These are phyloP conservation scores for Euclidia mi DNA, from an alignment of 2,888 invertebrate species.

Conservation along the genomic window DNA sequence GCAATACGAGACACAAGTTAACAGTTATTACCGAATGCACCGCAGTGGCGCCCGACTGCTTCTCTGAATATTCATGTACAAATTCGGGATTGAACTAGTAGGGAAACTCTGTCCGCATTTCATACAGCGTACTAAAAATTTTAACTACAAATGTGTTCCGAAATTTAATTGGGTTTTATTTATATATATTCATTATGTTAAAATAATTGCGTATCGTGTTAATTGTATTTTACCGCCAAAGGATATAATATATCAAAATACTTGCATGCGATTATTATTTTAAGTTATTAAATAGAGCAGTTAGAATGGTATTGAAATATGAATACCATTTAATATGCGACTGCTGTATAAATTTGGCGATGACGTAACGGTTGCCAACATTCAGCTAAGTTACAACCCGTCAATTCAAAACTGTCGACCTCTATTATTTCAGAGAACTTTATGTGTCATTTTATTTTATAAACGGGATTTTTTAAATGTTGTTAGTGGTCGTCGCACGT, in stretches of 20 bases:
- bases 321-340: too few species aligned
- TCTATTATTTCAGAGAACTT: slow-evolving; percentile 19
- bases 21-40: slow-evolving; percentile 81
- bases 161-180: slow-evolving; percentile 16
- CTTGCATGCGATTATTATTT: neutral
- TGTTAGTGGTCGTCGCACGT: slow-evolving; percentile 71
- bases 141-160: slow-evolving; percentile 32
- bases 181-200: slow-evolving; percentile 1
- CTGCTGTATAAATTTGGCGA: neutral
- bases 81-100: slow-evolving; percentile 66
- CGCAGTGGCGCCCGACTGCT: slow-evolving; percentile 58
- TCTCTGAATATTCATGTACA: slow-evolving; percentile 84
- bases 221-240: too few species aligned
- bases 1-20: slow-evolving; percentile 78
- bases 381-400: neutral
- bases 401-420: neutral
- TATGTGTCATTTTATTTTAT: slow-evolving; percentile 55
- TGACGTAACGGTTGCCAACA: slow-evolving; percentile 7
- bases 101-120: slow-evolving; percentile 61
- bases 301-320: too few species aligned
- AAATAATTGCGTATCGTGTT: neutral
- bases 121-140: slow-evolving; percentile 52
- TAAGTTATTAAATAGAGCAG: neutral
- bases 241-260: neutral
- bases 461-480: slow-evolving; percentile 67